Evolutionary conservation across 2,113 vertebrate species (phyloP).

Genomic region (Crotalus tigris): DNA sequence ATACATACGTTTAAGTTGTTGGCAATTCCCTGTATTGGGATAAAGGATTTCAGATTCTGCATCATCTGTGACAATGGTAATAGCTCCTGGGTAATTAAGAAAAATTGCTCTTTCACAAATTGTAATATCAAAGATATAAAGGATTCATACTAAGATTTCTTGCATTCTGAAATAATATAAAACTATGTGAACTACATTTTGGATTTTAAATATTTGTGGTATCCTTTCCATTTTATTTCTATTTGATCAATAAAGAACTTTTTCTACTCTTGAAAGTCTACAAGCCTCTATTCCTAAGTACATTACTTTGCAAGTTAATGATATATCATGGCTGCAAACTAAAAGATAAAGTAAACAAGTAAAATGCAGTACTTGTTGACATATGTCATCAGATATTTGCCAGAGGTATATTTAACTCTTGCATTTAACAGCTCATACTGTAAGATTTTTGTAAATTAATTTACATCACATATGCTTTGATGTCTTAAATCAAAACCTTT

Average conservation of each 20-base stretch:
- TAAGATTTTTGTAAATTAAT: background rate
- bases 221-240: background rate
- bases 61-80: slow-evolving; percentile 80
- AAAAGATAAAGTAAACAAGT: slow-evolving; percentile 7
- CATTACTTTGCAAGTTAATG: slow-evolving; percentile 8
- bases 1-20: slow-evolving; percentile 70
- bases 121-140: background rate
- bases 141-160: slow-evolving; percentile 19
- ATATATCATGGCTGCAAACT: slow-evolving; percentile 12
- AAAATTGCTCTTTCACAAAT: background rate
- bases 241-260: background rate
- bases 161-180: slow-evolving; percentile 21
- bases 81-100: slow-evolving; percentile 65
- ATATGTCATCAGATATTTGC: background rate
- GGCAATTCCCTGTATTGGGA: slow-evolving; percentile 85
- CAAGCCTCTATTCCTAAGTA: background rate
- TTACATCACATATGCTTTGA: background rate
- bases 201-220: background rate
- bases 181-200: background rate
- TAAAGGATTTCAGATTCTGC: slow-evolving; percentile 88
- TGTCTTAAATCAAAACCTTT: slow-evolving; percentile 6
- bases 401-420: background rate
- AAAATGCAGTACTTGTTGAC: slow-evolving; percentile 2
- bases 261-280: slow-evolving; percentile 15
- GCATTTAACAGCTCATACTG: background rate